A percentile compares a stretch with the other conserved stretches of the same genome.
Evolutionary conservation across 2,888 invertebrate genomes (phyloP).

Genomic region (Listrodromus nycthemerus): DNA sequence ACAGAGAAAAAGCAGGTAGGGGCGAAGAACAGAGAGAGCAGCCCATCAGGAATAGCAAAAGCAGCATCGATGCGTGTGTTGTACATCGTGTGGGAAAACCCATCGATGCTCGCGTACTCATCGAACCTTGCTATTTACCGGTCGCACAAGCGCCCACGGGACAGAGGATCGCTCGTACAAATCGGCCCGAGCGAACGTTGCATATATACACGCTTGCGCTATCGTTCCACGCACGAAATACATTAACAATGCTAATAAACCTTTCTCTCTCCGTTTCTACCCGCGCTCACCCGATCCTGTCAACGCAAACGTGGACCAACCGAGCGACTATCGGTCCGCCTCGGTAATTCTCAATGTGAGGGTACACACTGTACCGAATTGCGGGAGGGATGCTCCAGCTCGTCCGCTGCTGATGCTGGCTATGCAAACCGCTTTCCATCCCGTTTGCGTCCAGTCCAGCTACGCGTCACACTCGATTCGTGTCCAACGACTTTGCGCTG

Average conservation of each 20-base stretch:
- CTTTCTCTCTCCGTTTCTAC: conserved; percentile 56
- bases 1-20: neutral
- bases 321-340: conserved; percentile 72
- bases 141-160: conserved; percentile 4
- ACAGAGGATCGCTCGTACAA: conserved; percentile 62
- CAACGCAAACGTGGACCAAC: conserved; percentile 68
- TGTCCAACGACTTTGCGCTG: conserved; percentile 66
- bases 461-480: conserved; percentile 57
- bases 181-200: conserved; percentile 52
- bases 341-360: conserved; percentile 72
- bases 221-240: conserved; percentile 65
- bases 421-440: conserved; percentile 71
- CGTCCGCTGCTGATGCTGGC: conserved; percentile 45
- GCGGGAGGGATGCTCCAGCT: neutral
- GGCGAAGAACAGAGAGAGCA: neutral
- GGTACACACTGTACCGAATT: conserved; percentile 36
- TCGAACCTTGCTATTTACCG: conserved; percentile 64
- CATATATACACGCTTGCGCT: conserved; percentile 32
- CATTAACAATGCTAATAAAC: conserved; percentile 76
- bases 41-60: conserved; percentile 10
- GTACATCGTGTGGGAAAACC: conserved; percentile 44
- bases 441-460: conserved; percentile 67
- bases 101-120: conserved; percentile 60
- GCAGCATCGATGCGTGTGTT: conserved; percentile 53
- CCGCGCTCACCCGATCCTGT: conserved; percentile 60